These are phyloP conservation scores for Acrocera orbiculus DNA, from an alignment of 2,888 invertebrate species.

Conservation along the genomic window DNA sequence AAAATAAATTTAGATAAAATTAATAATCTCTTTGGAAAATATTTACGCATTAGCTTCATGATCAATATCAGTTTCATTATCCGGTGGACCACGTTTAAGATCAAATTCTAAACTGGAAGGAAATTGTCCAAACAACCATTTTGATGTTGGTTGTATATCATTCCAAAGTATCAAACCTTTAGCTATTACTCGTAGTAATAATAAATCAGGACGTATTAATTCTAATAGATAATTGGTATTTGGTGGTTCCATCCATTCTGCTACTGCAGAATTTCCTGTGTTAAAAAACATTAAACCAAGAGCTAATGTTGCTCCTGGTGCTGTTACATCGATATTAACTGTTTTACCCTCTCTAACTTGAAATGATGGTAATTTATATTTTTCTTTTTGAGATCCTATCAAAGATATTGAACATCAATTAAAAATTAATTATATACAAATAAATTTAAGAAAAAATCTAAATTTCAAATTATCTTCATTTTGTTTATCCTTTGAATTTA, in stretches of 20 bases:
- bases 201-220: slow-evolving; percentile 77
- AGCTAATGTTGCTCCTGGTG: slow-evolving; percentile 89
- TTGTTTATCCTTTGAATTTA: no score
- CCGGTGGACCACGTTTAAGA: slow-evolving; percentile 56
- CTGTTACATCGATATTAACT: slow-evolving; percentile 89
- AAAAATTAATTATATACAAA: no score
- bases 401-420: background rate
- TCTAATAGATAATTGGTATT: slow-evolving; percentile 80
- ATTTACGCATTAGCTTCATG: slow-evolving; percentile 84
- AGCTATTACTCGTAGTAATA: slow-evolving; percentile 63
- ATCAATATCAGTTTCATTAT: slow-evolving; percentile 51
- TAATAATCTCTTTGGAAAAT: slow-evolving; percentile 1
- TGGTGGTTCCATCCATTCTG: slow-evolving; percentile 81
- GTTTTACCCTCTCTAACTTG: slow-evolving; percentile 79
- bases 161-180: slow-evolving; percentile 81
- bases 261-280: slow-evolving; percentile 66
- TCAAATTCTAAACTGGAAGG: slow-evolving; percentile 57
- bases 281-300: slow-evolving; percentile 84
- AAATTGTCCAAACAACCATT: slow-evolving; percentile 73
- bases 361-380: slow-evolving; percentile 71
- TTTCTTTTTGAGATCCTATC: slow-evolving; percentile 64
- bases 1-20: background rate
- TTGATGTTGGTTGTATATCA: slow-evolving; percentile 56
- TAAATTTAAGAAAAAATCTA: no score
- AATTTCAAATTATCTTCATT: no score